Evolutionary conservation across 2,797 vertebrate species (phyloP).

Genomic region (Macrochelys suwanniensis): DNA sequence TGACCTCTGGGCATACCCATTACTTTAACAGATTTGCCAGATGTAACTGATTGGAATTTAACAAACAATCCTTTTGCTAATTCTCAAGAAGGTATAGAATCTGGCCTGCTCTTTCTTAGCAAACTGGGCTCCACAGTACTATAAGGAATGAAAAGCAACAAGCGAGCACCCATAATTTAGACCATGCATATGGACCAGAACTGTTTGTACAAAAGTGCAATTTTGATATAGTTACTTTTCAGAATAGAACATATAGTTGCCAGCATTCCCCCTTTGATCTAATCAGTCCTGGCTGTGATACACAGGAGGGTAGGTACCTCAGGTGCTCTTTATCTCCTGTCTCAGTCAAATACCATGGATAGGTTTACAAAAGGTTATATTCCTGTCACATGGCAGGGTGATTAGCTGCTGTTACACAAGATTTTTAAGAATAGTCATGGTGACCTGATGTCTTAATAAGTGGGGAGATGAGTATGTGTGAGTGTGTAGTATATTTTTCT

Average conservation of each 20-base stretch:
- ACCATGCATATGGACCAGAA: not conserved
- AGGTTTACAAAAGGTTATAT: not conserved
- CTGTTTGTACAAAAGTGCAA: not conserved
- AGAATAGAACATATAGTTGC: not conserved
- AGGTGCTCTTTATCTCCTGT: not conserved
- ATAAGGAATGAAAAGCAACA: not conserved
- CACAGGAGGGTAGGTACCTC: not conserved
- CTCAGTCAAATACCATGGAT: not conserved
- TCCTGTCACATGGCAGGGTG: not conserved
- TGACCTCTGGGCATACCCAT: not conserved
- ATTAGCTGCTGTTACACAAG: not conserved
- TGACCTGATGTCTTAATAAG: not conserved
- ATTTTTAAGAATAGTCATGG: not conserved
- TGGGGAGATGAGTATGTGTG: no score
- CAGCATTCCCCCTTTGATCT: not conserved
- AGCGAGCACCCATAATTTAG: not conserved
- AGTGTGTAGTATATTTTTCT: no score
- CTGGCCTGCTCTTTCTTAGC: not conserved
- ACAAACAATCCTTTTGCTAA: not conserved
- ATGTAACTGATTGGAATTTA: not conserved
- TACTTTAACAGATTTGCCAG: not conserved
- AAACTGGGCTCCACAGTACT: not conserved
- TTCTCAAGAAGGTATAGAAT: not conserved
- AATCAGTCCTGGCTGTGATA: not conserved
- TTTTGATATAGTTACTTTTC: not conserved